A percentile compares a stretch with the other conserved stretches of the same genome.
phyloP scores from a whole-genome alignment of 2,888 invertebrate genomes.

The Pteria penguin region DNA sequence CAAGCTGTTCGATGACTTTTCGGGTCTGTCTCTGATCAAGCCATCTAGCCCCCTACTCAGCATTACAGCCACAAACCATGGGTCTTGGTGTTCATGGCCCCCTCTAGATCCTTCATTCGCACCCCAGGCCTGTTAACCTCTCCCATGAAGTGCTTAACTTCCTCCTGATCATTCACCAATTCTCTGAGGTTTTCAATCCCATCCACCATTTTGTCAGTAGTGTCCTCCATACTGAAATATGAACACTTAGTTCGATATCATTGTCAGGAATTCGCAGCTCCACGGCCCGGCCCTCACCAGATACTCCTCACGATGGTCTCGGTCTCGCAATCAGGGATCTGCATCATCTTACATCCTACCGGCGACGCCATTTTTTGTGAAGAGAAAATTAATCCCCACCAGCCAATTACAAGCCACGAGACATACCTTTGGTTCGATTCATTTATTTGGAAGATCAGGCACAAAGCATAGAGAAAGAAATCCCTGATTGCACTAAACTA shows the following conservation, averaged over 20 bases:
- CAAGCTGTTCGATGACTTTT: neutral
- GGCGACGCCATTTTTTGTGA: neutral
- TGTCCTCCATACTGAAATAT: neutral
- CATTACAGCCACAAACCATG: constrained; percentile 4
- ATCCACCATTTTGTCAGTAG: neutral
- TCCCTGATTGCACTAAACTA: too few species aligned
- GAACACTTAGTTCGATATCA: neutral
- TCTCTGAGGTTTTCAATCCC: neutral
- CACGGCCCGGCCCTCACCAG: neutral
- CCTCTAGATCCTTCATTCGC: neutral
- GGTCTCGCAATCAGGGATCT: neutral
- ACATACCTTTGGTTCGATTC: neutral
- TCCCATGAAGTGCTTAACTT: neutral
- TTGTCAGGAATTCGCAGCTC: neutral
- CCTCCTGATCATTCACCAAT: neutral
- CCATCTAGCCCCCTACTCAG: neutral
- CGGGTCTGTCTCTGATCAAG: constrained; percentile 24
- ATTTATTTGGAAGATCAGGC: too few species aligned
- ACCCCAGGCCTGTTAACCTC: neutral
- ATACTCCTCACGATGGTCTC: neutral
- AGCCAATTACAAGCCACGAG: neutral
- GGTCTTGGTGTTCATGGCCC: neutral
- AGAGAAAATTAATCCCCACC: neutral
- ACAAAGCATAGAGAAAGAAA: too few species aligned
- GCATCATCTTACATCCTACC: neutral